phyloP scores from a whole-genome alignment of 2,888 invertebrate genomes.

The Caenorhabditis japonica region DNA sequence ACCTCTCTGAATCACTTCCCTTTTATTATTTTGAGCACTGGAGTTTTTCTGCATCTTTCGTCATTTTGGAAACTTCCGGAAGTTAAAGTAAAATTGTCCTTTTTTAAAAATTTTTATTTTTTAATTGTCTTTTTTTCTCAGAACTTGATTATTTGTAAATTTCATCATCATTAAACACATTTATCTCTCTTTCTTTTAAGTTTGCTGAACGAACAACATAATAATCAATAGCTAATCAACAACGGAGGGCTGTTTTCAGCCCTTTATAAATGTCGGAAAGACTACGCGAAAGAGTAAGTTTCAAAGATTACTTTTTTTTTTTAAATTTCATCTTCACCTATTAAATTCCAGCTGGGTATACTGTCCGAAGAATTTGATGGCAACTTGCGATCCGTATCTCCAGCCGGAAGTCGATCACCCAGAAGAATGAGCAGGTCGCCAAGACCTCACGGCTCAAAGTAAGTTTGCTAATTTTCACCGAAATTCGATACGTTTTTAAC shows the following conservation, averaged over 20 bases:
- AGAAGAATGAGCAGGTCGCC: conserved; percentile 55
- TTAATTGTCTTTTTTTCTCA: neutral
- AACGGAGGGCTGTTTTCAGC: conserved; percentile 30
- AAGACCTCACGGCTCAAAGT: conserved; percentile 48
- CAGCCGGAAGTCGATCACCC: conserved; percentile 55
- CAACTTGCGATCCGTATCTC: conserved; percentile 51
- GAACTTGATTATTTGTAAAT: neutral
- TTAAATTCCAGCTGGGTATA: conserved; percentile 60
- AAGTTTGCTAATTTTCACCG: conserved; percentile 15
- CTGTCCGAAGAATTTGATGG: conserved; percentile 63
- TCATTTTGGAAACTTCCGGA: no score
- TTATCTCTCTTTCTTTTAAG: neutral
- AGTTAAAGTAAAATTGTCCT: no score
- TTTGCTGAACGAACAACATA: conserved; percentile 15
- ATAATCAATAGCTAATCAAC: conserved; percentile 10
- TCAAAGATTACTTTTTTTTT: neutral
- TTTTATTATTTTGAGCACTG: conserved; percentile 34
- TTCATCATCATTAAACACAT: neutral
- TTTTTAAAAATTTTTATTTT: neutral
- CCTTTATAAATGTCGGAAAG: conserved; percentile 51
- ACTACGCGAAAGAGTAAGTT: conserved; percentile 50
- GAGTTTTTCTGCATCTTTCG: conserved; percentile 27
- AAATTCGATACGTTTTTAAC: conserved; percentile 16
- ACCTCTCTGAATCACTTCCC: conserved; percentile 36
- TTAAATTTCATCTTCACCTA: conserved; percentile 9